A percentile compares a stretch with the other conserved stretches of the same genome.
Evolutionary conservation across 2,888 invertebrate species (phyloP).

Genomic region (Erynnis tages): DNA sequence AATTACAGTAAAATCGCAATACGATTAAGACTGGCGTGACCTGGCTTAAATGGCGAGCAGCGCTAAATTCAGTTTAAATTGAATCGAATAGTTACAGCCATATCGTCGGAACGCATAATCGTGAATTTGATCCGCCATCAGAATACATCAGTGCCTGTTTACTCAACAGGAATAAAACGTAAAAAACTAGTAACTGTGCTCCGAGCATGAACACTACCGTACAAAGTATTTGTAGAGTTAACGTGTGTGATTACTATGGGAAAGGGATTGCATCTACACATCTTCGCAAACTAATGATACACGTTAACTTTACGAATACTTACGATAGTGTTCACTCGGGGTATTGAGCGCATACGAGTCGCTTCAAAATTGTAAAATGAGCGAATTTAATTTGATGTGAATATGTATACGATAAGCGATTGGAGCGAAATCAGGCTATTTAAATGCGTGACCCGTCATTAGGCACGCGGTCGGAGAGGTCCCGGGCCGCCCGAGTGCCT

Average conservation of each 20-base stretch:
- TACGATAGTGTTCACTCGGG: too few species aligned
- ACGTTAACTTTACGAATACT: too few species aligned
- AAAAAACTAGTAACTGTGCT: constrained; percentile 33
- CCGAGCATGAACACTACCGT: too few species aligned
- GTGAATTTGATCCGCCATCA: constrained; percentile 17
- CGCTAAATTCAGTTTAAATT: constrained; percentile 23
- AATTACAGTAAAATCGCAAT: constrained; percentile 12
- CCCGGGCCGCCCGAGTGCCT: constrained; percentile 54
- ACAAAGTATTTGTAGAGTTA: too few species aligned
- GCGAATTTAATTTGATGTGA: constrained; percentile 51
- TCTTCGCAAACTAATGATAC: too few species aligned
- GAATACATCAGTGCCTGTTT: constrained; percentile 27
- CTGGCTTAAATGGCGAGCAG: constrained; percentile 16
- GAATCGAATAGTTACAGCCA: constrained; percentile 19
- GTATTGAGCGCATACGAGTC: constrained; percentile 36
- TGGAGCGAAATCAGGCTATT: constrained; percentile 66
- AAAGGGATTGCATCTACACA: too few species aligned
- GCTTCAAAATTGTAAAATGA: constrained; percentile 33
- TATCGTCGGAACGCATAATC: constrained; percentile 25
- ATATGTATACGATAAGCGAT: constrained; percentile 58
- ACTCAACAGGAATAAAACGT: constrained; percentile 22
- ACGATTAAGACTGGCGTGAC: constrained; percentile 15
- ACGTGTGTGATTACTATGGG: too few species aligned
- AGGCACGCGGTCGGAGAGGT: constrained; percentile 54
- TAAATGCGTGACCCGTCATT: constrained; percentile 78